A percentile compares a stretch with the other conserved stretches of the same genome.
These are phyloP conservation scores for Lanistes nyassanus DNA, from an alignment of 1,140 invertebrate species.

Conservation along the genomic window DNA sequence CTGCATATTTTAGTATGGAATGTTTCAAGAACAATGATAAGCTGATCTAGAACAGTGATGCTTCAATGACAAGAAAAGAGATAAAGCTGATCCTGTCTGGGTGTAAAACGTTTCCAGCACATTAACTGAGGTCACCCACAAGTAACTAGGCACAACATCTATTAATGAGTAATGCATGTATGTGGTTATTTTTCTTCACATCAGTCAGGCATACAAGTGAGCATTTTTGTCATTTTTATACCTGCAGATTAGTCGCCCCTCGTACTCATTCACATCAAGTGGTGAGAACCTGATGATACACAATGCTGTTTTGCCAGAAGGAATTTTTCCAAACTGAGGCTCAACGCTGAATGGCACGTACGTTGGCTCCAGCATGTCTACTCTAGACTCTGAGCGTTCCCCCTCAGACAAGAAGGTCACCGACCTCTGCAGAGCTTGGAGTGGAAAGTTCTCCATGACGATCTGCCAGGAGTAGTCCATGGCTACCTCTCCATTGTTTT, in stretches of 20 bases:
- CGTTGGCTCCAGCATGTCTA: constrained; percentile 50
- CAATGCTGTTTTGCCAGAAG: constrained; percentile 53
- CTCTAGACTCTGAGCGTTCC: constrained; percentile 53
- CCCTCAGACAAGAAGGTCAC: constrained; percentile 60
- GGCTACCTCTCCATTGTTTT: constrained; percentile 60
- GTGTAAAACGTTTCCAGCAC: not conserved
- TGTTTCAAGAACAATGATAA: too few species aligned
- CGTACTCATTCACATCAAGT: constrained; percentile 66
- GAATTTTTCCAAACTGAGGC: constrained; percentile 61
- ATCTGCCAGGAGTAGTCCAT: constrained; percentile 66
- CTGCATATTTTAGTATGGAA: too few species aligned
- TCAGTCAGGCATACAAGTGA: not conserved
- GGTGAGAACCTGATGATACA: constrained; percentile 65
- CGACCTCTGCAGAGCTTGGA: constrained; percentile 48
- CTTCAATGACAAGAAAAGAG: too few species aligned
- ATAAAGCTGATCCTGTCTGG: too few species aligned
- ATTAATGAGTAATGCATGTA: too few species aligned
- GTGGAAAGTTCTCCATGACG: constrained; percentile 62
- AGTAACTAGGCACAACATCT: not conserved
- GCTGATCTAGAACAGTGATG: too few species aligned
- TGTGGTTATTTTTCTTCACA: too few species aligned
- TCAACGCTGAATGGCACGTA: constrained; percentile 64
- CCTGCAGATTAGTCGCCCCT: constrained; percentile 65
- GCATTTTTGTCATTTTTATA: too few species aligned
- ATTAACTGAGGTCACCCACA: not conserved